phyloP scores from a whole-genome alignment of 1,140 invertebrate species.

The Metaphire vulgaris region DNA sequence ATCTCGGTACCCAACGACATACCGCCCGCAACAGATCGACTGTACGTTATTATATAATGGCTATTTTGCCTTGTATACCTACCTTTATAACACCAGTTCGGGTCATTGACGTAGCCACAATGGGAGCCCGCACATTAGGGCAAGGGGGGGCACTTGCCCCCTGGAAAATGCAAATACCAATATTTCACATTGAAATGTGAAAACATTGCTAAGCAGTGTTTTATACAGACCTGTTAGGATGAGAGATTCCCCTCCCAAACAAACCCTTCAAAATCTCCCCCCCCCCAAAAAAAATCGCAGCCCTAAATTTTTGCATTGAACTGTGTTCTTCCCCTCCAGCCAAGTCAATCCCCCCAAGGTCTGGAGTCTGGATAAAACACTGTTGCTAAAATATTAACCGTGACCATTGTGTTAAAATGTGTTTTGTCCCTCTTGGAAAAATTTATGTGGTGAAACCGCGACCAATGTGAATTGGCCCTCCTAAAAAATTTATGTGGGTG shows the following conservation, averaged over 20 bases:
- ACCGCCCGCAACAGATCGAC: conserved; percentile 67
- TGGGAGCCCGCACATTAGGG: background rate
- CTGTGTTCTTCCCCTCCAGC: too few relatives aligned
- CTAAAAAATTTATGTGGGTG: background rate
- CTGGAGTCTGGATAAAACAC: too few relatives aligned
- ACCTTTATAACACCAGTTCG: background rate
- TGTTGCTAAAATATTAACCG: too few relatives aligned
- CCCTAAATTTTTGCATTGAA: too few relatives aligned
- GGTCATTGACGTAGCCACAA: conserved; percentile 8
- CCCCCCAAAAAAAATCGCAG: background rate
- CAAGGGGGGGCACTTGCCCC: too few relatives aligned
- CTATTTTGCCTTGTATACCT: background rate
- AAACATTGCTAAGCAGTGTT: too few relatives aligned
- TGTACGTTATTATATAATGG: conserved; percentile 62
- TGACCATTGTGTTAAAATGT: too few relatives aligned
- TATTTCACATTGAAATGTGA: too few relatives aligned
- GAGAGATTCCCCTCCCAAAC: background rate
- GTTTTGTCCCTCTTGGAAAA: too few relatives aligned
- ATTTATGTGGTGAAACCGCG: background rate
- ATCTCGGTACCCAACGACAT: conserved; percentile 70
- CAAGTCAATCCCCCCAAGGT: too few relatives aligned
- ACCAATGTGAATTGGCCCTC: background rate
- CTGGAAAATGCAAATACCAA: too few relatives aligned
- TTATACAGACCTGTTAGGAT: too few relatives aligned
- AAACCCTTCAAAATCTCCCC: conserved; percentile 9